Base-by-base conservation (phyloP, 2,797 vertebrate genomes). In the Aselliscus stoliczkanus region DNA sequence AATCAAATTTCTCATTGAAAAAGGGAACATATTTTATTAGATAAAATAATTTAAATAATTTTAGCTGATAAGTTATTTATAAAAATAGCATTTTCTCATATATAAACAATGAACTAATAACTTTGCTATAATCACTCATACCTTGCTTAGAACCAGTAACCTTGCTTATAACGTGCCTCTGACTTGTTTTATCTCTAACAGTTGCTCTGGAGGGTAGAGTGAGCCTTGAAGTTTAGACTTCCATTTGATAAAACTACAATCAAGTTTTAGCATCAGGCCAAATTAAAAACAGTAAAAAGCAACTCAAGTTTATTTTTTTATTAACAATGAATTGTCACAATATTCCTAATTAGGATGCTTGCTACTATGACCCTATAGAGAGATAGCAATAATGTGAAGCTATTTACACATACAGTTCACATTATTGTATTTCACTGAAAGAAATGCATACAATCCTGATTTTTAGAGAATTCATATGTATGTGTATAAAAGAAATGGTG, bases 281-380 rank as follows among this genome's bases (percentile, higher is more conserved):
- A 97, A 97, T 96, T 97, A 97, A 97, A 98, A 97, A 80, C 62
- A 97, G 70, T 90, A 96, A 88, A 96, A 95, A 96, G 95, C 77
- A 92, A 97, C 67, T 97, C 95, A 97, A 97, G 96, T 95, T 96
- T 97, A 96, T 96, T 96, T 98, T 98, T 97, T 96, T 96, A 96
- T 97, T 98, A 98, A 97, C 96, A 97, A 95, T 97, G 96, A 98
- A 97, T 98, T 98, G 97, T 98, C 96, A 97, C 96, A 97, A 96
- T 97, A 98, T 97, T 97, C 96, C 97, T 98, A 98, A 98, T 98
- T 97, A 98, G 94, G 93, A 97, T 97, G 97, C 90, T 97, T 97
- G 97, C 95, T 97, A 97, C 97, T 98, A 91, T 94, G 97, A 97
- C 96, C n/a, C 27, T 20, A 39, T 3, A 73, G 52, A 67, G 54